phyloP scores from a whole-genome alignment of 2,888 invertebrate genomes.

The Lasius fuliginosus region DNA sequence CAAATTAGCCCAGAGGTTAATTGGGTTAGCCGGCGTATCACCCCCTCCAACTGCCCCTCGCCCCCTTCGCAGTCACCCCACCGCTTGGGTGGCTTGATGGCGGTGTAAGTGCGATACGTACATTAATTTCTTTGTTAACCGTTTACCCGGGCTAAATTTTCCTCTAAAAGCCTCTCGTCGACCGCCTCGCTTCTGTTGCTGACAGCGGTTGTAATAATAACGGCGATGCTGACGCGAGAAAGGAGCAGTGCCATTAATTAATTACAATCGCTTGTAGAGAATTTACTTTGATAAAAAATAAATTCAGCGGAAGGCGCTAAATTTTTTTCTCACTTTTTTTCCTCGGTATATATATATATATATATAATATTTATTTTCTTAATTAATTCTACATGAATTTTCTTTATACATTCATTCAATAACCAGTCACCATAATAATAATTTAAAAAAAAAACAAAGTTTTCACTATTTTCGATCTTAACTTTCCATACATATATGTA shows the following conservation, averaged over 20 bases:
- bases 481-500: not conserved
- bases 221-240: slow-evolving; percentile 12
- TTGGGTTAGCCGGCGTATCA: slow-evolving; percentile 69
- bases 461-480: not conserved
- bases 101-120: slow-evolving; percentile 52
- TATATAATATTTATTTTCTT: not conserved
- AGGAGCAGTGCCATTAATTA: slow-evolving; percentile 26
- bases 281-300: not conserved
- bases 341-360: not conserved
- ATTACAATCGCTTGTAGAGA: slow-evolving; percentile 24
- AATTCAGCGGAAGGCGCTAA: not conserved
- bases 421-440: not conserved
- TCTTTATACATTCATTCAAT: not conserved
- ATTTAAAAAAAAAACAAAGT: not conserved
- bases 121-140: slow-evolving; percentile 70
- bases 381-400: not conserved
- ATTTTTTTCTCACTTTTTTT: not conserved
- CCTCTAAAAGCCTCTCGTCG: slow-evolving; percentile 52
- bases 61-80: slow-evolving; percentile 12
- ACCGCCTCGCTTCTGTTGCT: slow-evolving; percentile 13
- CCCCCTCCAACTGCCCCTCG: slow-evolving; percentile 34
- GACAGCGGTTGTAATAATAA: slow-evolving; percentile 43
- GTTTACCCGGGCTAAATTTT: slow-evolving; percentile 63
- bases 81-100: not conserved
- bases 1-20: slow-evolving; percentile 72